These are phyloP conservation scores for Metridium senile DNA, from an alignment of 92 coral and sea anemone genomes.

Conservation along the genomic window DNA sequence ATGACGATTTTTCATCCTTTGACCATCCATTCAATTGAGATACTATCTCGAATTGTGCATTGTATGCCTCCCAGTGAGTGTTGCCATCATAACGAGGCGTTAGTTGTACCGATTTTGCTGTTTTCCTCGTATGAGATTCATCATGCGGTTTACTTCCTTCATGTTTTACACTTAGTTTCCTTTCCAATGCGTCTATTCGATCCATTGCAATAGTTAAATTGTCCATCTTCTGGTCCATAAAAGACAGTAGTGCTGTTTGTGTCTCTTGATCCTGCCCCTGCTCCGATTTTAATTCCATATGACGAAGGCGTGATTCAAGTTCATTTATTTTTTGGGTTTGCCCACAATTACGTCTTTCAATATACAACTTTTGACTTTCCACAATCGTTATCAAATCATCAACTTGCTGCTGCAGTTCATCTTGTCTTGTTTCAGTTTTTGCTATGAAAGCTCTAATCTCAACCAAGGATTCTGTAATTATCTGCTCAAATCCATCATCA, in stretches of 20 bases:
- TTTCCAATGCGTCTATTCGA: not conserved
- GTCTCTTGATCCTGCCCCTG: not conserved
- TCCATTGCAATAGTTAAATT: not conserved
- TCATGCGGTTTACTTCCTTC: not conserved
- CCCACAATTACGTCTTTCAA: not conserved
- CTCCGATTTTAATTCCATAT: not conserved
- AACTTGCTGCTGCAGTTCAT: not conserved
- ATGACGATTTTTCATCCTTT: slow-evolving; percentile 25
- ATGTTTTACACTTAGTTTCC: no score
- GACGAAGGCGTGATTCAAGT: not conserved
- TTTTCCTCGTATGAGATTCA: not conserved
- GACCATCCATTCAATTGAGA: slow-evolving; percentile 52
- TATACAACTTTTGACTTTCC: not conserved
- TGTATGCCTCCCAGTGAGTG: slow-evolving; percentile 50
- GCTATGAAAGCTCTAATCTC: not conserved
- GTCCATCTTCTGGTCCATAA: not conserved
- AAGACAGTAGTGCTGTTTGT: not conserved
- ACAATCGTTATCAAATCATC: not conserved
- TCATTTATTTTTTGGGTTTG: not conserved
- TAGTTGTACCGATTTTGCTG: slow-evolving; percentile 11
- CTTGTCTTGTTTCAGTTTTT: not conserved
- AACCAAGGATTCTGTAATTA: not conserved
- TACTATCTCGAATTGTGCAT: slow-evolving; percentile 59
- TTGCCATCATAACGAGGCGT: slow-evolving; percentile 37
- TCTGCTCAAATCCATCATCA: not conserved